phyloP scores from a whole-genome alignment of 2,888 invertebrate species.

The Malachius bipustulatus region DNA sequence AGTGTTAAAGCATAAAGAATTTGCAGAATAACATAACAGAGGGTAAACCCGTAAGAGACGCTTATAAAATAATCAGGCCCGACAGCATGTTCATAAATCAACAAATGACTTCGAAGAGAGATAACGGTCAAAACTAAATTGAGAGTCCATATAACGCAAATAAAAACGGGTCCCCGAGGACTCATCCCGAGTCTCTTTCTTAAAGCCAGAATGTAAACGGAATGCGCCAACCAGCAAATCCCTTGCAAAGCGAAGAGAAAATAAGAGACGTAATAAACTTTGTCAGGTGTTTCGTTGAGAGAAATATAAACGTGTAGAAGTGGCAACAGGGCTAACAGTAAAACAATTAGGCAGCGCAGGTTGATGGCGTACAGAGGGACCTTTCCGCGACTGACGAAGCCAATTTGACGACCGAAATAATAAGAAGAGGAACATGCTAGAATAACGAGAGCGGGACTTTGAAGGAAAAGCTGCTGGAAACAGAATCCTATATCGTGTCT shows the following conservation, averaged over 20 bases:
- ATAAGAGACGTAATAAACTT: constrained; percentile 54
- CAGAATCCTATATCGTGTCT: constrained; percentile 70
- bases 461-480: constrained; percentile 72
- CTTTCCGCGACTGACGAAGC: constrained; percentile 50
- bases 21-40: constrained; percentile 52
- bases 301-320: constrained; percentile 55
- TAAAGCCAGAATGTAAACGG: constrained; percentile 58
- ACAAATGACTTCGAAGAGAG: constrained; percentile 53
- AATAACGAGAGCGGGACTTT: constrained; percentile 60
- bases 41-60: constrained; percentile 46
- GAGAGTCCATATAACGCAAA: constrained; percentile 57
- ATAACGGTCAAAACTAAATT: constrained; percentile 55
- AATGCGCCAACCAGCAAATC: constrained; percentile 72
- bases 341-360: constrained; percentile 49
- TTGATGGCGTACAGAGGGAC: constrained; percentile 52
- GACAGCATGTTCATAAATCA: constrained; percentile 33
- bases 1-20: constrained; percentile 57
- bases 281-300: constrained; percentile 40
- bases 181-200: constrained; percentile 51
- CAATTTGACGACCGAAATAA: constrained; percentile 58
- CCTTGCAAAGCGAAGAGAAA: constrained; percentile 58
- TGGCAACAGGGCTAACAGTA: constrained; percentile 54
- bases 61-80: constrained; percentile 30
- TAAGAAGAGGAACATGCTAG: constrained; percentile 71
- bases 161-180: constrained; percentile 59